A percentile compares a stretch with the other conserved stretches of the same genome.
These are phyloP conservation scores for Sinelater perroti DNA, from an alignment of 2,888 invertebrate genomes.

Conservation along the genomic window DNA sequence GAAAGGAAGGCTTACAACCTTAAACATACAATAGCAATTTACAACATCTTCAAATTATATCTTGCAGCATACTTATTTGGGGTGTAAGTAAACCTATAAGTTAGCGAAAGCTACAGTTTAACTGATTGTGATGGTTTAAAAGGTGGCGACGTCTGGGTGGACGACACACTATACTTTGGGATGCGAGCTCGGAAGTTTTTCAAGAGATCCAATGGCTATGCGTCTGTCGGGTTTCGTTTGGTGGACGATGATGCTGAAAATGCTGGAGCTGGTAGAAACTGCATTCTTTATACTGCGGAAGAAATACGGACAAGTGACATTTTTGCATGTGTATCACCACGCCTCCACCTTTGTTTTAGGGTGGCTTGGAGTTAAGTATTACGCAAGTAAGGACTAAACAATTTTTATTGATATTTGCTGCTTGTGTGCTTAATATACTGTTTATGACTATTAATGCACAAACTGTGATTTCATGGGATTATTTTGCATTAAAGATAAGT, in stretches of 20 bases:
- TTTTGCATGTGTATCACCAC: constrained; percentile 79
- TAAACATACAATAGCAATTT: constrained; percentile 5
- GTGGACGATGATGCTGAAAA: constrained; percentile 72
- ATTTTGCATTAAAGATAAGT: too few species aligned
- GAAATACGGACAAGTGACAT: constrained; percentile 75
- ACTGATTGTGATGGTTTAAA: not conserved
- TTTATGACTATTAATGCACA: too few species aligned
- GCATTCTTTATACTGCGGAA: constrained; percentile 76
- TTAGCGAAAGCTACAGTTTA: too few species aligned
- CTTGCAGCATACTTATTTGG: constrained; percentile 3
- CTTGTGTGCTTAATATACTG: too few species aligned
- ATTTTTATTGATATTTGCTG: too few species aligned
- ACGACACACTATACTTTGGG: constrained; percentile 68
- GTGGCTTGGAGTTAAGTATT: constrained; percentile 70
- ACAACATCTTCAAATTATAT: constrained; percentile 21
- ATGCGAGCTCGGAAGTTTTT: constrained; percentile 78
- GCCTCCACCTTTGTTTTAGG: constrained; percentile 67
- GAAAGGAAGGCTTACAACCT: constrained; percentile 11
- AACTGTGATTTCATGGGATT: too few species aligned
- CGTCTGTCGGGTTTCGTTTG: constrained; percentile 64
- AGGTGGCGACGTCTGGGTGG: constrained; percentile 74
- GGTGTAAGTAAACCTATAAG: constrained; percentile 16
- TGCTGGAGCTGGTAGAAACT: constrained; percentile 74
- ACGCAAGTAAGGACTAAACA: too few species aligned
- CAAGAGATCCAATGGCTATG: constrained; percentile 67